A percentile compares a stretch with the other conserved stretches of the same genome.
Conservation (phyloP, 1,140 invertebrate genomes). For the Achroia grisella region DNA sequence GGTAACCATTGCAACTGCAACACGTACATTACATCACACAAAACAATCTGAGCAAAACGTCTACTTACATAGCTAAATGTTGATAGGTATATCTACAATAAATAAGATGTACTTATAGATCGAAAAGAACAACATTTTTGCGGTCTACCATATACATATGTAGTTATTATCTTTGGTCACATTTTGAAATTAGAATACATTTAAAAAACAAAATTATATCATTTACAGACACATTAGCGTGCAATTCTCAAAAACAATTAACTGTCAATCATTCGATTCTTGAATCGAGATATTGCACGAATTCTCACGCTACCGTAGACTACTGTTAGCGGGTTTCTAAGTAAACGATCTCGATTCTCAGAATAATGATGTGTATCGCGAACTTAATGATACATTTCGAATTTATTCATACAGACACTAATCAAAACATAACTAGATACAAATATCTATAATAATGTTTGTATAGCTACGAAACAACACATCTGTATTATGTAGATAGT, state of each 20-base stretch:
- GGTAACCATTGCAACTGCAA: too few species aligned
- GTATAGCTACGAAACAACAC: background rate
- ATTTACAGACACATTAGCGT: too few species aligned
- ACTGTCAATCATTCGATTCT: conserved; percentile 19
- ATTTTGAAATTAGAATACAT: too few species aligned
- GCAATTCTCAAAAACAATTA: conserved; percentile 20
- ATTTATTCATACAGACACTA: conserved; percentile 10
- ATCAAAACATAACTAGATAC: background rate
- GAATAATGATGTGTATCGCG: conserved; percentile 32
- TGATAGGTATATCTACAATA: too few species aligned
- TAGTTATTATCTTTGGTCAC: too few species aligned
- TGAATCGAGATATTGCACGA: conserved; percentile 32
- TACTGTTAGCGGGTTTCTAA: conserved; percentile 20
- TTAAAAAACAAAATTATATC: too few species aligned
- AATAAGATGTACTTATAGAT: too few species aligned
- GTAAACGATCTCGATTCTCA: conserved; percentile 36
- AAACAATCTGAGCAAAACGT: too few species aligned
- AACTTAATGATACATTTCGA: conserved; percentile 30
- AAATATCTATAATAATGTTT: background rate
- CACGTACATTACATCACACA: too few species aligned
- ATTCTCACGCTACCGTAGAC: conserved; percentile 26
- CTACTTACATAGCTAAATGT: too few species aligned
- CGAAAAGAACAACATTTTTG: too few species aligned
- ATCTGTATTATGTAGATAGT: background rate
- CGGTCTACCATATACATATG: too few species aligned